These are phyloP conservation scores for Bibio marci DNA, from an alignment of 2,888 invertebrate genomes.

Conservation along the genomic window DNA sequence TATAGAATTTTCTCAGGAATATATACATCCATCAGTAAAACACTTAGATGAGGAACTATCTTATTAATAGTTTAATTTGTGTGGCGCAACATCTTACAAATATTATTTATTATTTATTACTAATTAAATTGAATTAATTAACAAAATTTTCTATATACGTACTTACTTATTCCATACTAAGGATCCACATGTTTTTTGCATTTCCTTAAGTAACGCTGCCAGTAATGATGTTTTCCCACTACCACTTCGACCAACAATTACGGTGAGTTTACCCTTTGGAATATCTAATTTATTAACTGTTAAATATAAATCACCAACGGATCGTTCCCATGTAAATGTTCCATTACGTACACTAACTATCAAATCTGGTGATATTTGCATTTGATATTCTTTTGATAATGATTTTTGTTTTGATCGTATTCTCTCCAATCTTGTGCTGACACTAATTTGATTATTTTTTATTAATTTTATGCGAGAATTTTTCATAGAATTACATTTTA, in stretches of 20 bases:
- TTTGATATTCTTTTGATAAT: conserved; percentile 12
- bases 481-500: neutral
- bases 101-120: too few species aligned
- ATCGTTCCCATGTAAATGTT: conserved; percentile 19
- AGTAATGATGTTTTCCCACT: conserved; percentile 67
- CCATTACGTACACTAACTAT: conserved; percentile 24
- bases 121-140: too few species aligned
- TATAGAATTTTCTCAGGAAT: too few species aligned
- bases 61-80: too few species aligned
- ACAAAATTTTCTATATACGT: conserved; percentile 1
- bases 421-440: conserved; percentile 5
- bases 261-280: conserved; percentile 41
- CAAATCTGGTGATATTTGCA: conserved; percentile 25
- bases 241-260: conserved; percentile 65
- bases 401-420: conserved; percentile 7
- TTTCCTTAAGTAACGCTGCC: conserved; percentile 62
- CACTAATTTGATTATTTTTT: conserved; percentile 9
- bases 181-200: conserved; percentile 47
- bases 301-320: neutral
- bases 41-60: too few species aligned
- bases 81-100: too few species aligned
- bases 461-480: conserved; percentile 5
- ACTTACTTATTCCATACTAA: conserved; percentile 45
- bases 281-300: conserved; percentile 22
- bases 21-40: too few species aligned